Evolutionary conservation across 37 sponge, comb jelly and placozoan species (phyloP).

Genomic region (Aplysina aerophoba): DNA sequence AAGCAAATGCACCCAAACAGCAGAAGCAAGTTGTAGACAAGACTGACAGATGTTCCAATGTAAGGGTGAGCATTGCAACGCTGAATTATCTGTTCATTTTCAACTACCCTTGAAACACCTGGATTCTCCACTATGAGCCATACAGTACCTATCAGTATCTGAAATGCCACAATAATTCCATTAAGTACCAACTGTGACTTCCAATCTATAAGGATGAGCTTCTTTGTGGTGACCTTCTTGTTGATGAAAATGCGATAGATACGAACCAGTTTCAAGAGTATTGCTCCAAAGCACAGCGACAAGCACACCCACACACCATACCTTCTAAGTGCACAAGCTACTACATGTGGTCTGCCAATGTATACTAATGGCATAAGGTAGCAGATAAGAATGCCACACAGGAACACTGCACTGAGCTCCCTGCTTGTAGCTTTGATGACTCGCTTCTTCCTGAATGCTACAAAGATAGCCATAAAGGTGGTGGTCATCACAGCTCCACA

Average conservation of each 20-base stretch:
- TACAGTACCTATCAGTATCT: constrained; percentile 18
- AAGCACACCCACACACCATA: constrained; percentile 46
- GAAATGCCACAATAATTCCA: constrained; percentile 21
- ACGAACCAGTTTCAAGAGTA: constrained; percentile 60
- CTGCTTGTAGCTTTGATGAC: constrained; percentile 73
- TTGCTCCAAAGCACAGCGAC: constrained; percentile 50
- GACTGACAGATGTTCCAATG: not conserved
- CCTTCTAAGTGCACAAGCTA: constrained; percentile 50
- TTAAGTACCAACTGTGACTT: constrained; percentile 41
- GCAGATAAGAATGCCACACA: constrained; percentile 54
- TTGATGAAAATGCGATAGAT: constrained; percentile 65
- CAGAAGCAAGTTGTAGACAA: too few relatives aligned
- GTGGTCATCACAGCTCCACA: constrained; percentile 46
- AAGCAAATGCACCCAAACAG: not conserved
- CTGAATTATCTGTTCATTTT: too few relatives aligned
- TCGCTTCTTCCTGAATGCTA: constrained; percentile 29
- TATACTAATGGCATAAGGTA: constrained; percentile 44
- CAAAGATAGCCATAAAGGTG: constrained; percentile 33
- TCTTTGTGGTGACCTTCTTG: not conserved
- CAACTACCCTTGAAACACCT: not conserved
- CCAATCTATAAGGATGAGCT: not conserved
- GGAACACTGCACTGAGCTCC: constrained; percentile 63
- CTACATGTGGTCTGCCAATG: constrained; percentile 42
- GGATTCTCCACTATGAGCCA: constrained; percentile 54
- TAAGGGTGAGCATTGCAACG: too few relatives aligned